Conservation (phyloP, 2,888 invertebrate genomes). For the Eilema depressum region DNA sequence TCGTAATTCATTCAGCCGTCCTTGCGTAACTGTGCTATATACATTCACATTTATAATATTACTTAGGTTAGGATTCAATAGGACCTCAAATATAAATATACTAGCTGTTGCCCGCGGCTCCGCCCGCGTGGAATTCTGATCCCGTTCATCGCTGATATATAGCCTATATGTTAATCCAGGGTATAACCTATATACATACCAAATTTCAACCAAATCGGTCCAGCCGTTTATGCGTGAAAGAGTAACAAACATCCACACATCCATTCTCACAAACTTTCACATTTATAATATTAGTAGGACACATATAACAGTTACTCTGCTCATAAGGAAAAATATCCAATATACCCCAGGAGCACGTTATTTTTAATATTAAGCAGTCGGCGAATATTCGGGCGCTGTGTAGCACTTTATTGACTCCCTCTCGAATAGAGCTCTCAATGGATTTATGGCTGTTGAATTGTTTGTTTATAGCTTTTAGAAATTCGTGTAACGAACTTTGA, state of each 20-base stretch:
- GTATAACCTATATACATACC: no score
- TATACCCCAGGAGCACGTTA: not conserved
- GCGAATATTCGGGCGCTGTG: constrained; percentile 9
- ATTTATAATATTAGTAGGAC: no score
- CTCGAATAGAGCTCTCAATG: constrained; percentile 3
- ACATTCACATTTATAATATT: not conserved
- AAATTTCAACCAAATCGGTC: no score
- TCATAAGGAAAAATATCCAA: constrained; percentile 10
- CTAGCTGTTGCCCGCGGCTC: no score
- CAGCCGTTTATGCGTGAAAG: no score
- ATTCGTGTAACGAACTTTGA: not conserved
- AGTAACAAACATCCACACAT: no score
- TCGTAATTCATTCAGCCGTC: no score
- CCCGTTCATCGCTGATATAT: no score
- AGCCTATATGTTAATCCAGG: no score
- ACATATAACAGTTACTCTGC: not conserved
- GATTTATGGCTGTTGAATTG: constrained; percentile 10
- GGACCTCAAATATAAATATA: not conserved
- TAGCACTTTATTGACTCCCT: constrained; percentile 14
- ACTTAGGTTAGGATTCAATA: constrained; percentile 1
- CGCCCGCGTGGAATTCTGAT: no score
- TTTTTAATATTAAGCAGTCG: constrained; percentile 16
- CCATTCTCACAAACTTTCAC: no score
- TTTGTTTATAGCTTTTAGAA: constrained; percentile 5
- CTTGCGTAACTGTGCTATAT: no score